Evolutionary conservation across 2,888 invertebrate genomes (phyloP), one percentile per base, ranked within the genome.

Genomic region (Cheilosia vernalis): DNA sequence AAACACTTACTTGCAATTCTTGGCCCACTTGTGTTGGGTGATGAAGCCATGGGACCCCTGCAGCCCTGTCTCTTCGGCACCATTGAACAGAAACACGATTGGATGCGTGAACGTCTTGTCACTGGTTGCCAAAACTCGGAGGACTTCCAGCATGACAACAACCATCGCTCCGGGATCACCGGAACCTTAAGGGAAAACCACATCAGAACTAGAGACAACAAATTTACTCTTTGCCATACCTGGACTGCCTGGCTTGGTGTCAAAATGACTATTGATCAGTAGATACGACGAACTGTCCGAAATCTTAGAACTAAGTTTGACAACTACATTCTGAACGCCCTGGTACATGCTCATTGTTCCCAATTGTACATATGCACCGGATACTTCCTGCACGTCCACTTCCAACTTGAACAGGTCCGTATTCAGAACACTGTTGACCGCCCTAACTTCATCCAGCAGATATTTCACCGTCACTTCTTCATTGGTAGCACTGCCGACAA

Each of bases 181-280:
- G 21, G 94, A 94, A 53, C 94, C 90, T 90, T 47, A 24, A 49
- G 49, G 10, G 30, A 40, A 60, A 67, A 13, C 27, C 4, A n/a
- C 5, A 17, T 40, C 15, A 13, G 7, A 10, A 4, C 19, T 58
- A 7, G 5, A 2, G 13, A 27, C 3, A 7, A 15, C 4, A 27
- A n/a, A 4, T 33, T 37, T 5, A 21, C n/a, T 51, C 13, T 5
- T 15, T 21, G 55, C 70, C 87, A 69, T 67, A 88, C 95, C 98
- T 90, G 97, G 95, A 90, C 97, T 97, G 87, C 95, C 96, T 17
- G 97, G 95, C 81, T 97, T 97, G 55, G 97, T 95, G 91, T 99
- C 98, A 91, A 97, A 98, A 91, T 99, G 99, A 88, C 98, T 97
- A 92, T 98, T 99, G 77, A 99, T 92, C 55, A 98, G 93, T 5